These are phyloP conservation scores for Limnephilus marmoratus DNA, from an alignment of 2,888 invertebrate genomes.

Conservation along the genomic window DNA sequence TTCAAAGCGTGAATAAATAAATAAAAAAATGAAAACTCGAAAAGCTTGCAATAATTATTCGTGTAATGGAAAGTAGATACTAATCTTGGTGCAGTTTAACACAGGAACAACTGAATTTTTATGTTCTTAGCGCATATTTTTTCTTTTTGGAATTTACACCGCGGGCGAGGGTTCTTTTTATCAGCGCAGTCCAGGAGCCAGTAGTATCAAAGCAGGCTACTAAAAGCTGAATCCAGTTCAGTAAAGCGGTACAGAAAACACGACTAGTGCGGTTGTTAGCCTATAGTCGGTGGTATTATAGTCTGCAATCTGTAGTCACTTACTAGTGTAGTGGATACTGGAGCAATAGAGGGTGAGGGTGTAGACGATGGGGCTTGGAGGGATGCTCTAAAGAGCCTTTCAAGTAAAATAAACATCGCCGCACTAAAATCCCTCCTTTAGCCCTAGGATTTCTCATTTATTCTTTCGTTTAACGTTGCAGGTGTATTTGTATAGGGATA, in stretches of 20 bases:
- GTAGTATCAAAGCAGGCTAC: too few species aligned
- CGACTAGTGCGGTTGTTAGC: background rate
- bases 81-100: background rate
- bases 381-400: background rate
- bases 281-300: too few species aligned
- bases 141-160: background rate
- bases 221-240: too few species aligned
- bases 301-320: background rate
- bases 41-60: background rate
- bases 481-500: constrained; percentile 29
- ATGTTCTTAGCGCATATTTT: background rate
- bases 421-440: background rate
- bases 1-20: too few species aligned
- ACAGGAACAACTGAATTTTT: background rate
- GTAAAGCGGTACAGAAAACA: too few species aligned
- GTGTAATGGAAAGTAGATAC: background rate
- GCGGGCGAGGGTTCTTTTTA: background rate
- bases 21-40: background rate
- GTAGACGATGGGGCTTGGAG: background rate
- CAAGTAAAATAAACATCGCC: constrained; percentile 10
- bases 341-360: background rate
- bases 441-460: constrained; percentile 28
- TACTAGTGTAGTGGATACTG: background rate
- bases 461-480: constrained; percentile 27
- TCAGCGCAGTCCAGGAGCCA: background rate